Evolutionary conservation across 2,113 vertebrate genomes (phyloP).

Genomic region (Seriola aureovittata): DNA sequence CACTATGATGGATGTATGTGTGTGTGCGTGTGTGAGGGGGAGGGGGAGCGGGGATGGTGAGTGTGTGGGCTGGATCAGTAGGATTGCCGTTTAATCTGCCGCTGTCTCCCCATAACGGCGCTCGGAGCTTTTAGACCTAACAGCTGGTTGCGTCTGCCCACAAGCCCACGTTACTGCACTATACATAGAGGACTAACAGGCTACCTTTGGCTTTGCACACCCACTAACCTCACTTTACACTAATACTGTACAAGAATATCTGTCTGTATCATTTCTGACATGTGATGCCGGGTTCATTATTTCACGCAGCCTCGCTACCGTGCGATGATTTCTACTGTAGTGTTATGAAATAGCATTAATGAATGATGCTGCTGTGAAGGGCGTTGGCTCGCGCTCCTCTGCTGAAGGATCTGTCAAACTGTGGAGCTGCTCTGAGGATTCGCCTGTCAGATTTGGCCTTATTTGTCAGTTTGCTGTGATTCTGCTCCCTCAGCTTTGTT

Average conservation of each 20-base stretch:
- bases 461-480: constrained; percentile 78
- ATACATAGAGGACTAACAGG: neutral
- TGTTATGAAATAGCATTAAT: constrained; percentile 54
- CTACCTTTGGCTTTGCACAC: constrained; percentile 1
- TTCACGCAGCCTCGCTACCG: neutral
- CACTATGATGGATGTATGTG: constrained; percentile 48
- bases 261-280: neutral
- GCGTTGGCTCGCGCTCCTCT: constrained; percentile 59
- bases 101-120: constrained; percentile 56
- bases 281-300: neutral
- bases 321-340: constrained; percentile 42
- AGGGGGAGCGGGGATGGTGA: constrained; percentile 20
- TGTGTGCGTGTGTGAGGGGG: constrained; percentile 19
- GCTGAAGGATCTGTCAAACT: constrained; percentile 70
- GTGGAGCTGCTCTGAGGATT: constrained; percentile 65
- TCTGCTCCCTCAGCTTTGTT: constrained; percentile 76
- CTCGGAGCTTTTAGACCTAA: constrained; percentile 62
- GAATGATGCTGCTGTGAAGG: constrained; percentile 41
- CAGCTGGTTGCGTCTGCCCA: constrained; percentile 65
- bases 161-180: constrained; percentile 2
- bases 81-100: constrained; percentile 78
- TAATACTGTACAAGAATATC: neutral
- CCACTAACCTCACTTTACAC: neutral
- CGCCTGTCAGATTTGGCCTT: constrained; percentile 77
- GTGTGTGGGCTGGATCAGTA: constrained; percentile 73